Base-by-base conservation (phyloP, 2,888 invertebrate species). In the Hypercompe scribonia region DNA sequence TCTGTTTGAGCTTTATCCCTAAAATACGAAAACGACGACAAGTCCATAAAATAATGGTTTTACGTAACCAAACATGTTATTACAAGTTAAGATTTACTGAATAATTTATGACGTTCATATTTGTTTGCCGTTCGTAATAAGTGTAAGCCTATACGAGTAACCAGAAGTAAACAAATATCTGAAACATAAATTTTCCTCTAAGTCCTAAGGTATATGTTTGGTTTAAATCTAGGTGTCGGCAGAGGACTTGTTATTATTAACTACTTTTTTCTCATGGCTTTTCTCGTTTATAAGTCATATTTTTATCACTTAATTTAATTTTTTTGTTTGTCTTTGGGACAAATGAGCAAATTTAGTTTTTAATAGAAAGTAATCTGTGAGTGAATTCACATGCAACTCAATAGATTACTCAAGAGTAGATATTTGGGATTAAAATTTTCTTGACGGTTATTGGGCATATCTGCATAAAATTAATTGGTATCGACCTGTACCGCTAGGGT, bases 21-120 rank as follows among this genome's bases (percentile, higher is more conserved):
- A 15, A 15, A 31, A 31, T 61, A 61, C 28, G 28, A 61, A 13
- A 31, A 58, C 28, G 34, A 34, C 13, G 28, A 54, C 21, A 54
- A 33, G 31, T 18, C 28, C 61, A 2, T 61, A 61, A 61, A 61
- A 61, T 61, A 61, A 31, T 61, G 33, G 65, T 34, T 36, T 54
- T 39, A 65, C 65, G 33, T 54, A 31, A 71, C 69, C 61, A 18
- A 69, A 67, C 68, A 42, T 81, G 67, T 68, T 81, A 81, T 77
- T 74, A 81, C 77, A 74, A 73, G 69, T 66, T 64, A 68, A 65
- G 73, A 80, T 76, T 71, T 75, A 80, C 70, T 61, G 71, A 78
- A 71, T 73, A 77, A 81, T 78, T 70, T 69, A 46, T 74, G 54
- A 72, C 63, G 78, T 79, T 21, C 78, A 78, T 72, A 33, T 81